Conservation (phyloP, 2,113 vertebrate species). For the Rhadina sibilatrix region DNA sequence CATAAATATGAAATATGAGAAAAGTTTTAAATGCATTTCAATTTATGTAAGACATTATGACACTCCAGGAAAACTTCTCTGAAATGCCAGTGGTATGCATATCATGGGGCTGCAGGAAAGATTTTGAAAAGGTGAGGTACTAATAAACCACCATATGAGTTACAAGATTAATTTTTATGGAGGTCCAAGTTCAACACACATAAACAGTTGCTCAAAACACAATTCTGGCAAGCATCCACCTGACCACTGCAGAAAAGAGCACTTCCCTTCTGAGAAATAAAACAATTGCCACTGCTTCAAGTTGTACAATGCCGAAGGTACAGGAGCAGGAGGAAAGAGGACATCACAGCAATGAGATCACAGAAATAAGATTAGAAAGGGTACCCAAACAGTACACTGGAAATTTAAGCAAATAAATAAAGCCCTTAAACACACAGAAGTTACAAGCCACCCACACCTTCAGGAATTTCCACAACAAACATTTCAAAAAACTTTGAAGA, state of each 20-base stretch:
- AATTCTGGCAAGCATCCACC: conserved; percentile 32
- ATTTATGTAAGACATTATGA: background rate
- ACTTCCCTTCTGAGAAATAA: conserved; percentile 1
- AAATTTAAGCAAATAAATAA: conserved; percentile 5
- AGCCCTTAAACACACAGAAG: background rate
- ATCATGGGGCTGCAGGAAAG: fast-evolving
- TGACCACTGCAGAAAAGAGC: background rate
- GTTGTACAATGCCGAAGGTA: background rate
- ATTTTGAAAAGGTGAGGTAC: background rate
- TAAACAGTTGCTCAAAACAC: conserved; percentile 23
- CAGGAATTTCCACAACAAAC: conserved; percentile 6
- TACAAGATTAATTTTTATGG: background rate
- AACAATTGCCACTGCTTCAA: background rate
- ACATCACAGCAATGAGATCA: background rate
- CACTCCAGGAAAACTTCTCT: background rate
- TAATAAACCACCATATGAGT: background rate
- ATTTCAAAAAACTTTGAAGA: background rate
- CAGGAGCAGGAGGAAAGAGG: background rate
- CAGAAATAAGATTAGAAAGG: background rate
- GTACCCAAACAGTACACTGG: background rate
- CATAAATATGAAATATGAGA: background rate
- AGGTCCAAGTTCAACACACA: background rate
- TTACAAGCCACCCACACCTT: background rate
- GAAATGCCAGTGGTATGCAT: background rate
- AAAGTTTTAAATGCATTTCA: background rate